phyloP scores from a whole-genome alignment of 2,888 invertebrate genomes.

The Drosophila conformis region DNA sequence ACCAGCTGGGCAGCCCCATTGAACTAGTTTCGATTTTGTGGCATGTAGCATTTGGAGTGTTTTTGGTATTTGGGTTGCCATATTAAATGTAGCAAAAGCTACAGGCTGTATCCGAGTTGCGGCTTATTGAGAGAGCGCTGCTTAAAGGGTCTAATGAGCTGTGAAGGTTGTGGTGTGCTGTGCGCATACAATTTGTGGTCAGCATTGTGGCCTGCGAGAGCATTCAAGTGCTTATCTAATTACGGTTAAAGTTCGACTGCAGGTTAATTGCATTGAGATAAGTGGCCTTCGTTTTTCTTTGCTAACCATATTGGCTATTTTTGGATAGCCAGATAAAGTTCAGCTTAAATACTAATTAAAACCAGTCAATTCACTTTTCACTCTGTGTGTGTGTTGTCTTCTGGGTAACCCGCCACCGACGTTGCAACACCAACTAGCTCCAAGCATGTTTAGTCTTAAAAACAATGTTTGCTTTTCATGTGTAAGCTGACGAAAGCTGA shows the following conservation, averaged over 20 bases:
- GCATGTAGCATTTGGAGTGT: slow-evolving; percentile 58
- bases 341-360: slow-evolving; percentile 8
- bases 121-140: slow-evolving; percentile 21
- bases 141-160: slow-evolving; percentile 66
- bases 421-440: slow-evolving; percentile 28
- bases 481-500: slow-evolving; percentile 67
- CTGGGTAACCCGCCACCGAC: slow-evolving; percentile 57
- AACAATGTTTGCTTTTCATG: slow-evolving; percentile 63
- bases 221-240: slow-evolving; percentile 14
- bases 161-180: slow-evolving; percentile 61
- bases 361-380: slow-evolving; percentile 29
- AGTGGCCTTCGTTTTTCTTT: slow-evolving; percentile 28
- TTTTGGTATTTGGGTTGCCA: slow-evolving; percentile 71
- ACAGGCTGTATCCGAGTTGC: slow-evolving; percentile 24
- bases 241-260: slow-evolving; percentile 20
- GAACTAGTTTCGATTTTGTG: slow-evolving; percentile 79
- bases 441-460: slow-evolving; percentile 39
- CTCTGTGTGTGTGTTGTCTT: slow-evolving; percentile 39
- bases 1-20: slow-evolving; percentile 79
- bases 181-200: slow-evolving; percentile 45
- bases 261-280: slow-evolving; percentile 30
- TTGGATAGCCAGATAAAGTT: slow-evolving; percentile 20
- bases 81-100: slow-evolving; percentile 50
- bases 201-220: slow-evolving; percentile 25
- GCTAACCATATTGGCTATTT: slow-evolving; percentile 12